Conservation (phyloP, 2,113 vertebrate species). For the Oncorhynchus nerka region DNA sequence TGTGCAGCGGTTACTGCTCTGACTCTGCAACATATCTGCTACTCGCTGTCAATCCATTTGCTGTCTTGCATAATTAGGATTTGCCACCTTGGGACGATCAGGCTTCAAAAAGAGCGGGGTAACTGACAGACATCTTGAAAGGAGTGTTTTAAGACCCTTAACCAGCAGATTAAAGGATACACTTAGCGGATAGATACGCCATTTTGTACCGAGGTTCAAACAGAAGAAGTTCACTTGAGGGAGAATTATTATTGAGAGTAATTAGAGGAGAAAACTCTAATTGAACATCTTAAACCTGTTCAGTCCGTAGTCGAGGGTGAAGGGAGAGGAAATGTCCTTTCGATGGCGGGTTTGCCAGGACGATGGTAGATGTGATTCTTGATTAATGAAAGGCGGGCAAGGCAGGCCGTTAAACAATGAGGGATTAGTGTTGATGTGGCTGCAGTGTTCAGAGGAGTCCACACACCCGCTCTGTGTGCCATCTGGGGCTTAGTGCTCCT, state of each 20-base stretch:
- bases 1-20: constrained; percentile 14
- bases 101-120: constrained; percentile 47
- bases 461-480: constrained; percentile 62
- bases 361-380: constrained; percentile 67
- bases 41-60: constrained; percentile 18
- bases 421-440: constrained; percentile 71
- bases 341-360: constrained; percentile 64
- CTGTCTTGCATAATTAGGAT: constrained; percentile 56
- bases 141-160: constrained; percentile 31
- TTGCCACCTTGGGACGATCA: constrained; percentile 43
- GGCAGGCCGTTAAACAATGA: constrained; percentile 70
- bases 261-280: constrained; percentile 25
- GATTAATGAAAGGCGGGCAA: constrained; percentile 70
- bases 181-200: constrained; percentile 20
- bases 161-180: constrained; percentile 43
- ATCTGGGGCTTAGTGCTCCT: constrained; percentile 66
- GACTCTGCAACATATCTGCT: constrained; percentile 1
- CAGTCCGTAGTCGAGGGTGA: not conserved
- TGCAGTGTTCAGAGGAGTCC: constrained; percentile 55
- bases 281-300: constrained; percentile 19
- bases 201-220: constrained; percentile 31
- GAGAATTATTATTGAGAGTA: constrained; percentile 39
- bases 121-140: constrained; percentile 33
- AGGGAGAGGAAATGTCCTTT: not conserved
- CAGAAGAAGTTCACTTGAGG: constrained; percentile 52